phyloP scores from a whole-genome alignment of 2,888 invertebrate species.

The Drosophila prolongata region DNA sequence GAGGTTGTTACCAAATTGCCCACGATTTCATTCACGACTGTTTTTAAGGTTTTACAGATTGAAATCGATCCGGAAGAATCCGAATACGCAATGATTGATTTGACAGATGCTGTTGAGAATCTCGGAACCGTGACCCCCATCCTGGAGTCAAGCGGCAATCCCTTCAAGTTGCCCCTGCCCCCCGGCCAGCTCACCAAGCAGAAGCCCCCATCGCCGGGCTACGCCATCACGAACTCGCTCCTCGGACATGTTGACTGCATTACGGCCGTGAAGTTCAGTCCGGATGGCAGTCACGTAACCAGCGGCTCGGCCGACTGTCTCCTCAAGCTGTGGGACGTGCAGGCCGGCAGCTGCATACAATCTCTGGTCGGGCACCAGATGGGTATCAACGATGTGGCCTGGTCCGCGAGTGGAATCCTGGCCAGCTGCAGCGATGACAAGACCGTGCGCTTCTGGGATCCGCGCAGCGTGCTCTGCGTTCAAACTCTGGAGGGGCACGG shows the following conservation, averaged over 20 bases:
- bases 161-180: slow-evolving; percentile 47
- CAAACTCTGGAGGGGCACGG: slow-evolving; percentile 99
- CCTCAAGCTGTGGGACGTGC: slow-evolving; percentile 98
- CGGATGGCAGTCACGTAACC: slow-evolving; percentile 98
- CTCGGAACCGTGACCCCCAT: not conserved
- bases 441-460: slow-evolving; percentile 94
- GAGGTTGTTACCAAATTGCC: too few relatives aligned
- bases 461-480: slow-evolving; percentile 96
- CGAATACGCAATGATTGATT: not conserved
- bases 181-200: slow-evolving; percentile 81
- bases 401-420: slow-evolving; percentile 94
- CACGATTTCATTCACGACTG: too few relatives aligned
- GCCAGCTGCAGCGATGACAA: slow-evolving; percentile 98
- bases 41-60: not conserved
- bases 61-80: not conserved
- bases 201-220: slow-evolving; percentile 89
- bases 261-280: slow-evolving; percentile 98
- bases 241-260: slow-evolving; percentile 99
- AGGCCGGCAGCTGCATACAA: slow-evolving; percentile 98
- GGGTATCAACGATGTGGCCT: slow-evolving; percentile 99
- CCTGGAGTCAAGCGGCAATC: too few relatives aligned
- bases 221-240: slow-evolving; percentile 95
- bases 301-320: slow-evolving; percentile 98
- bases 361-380: slow-evolving; percentile 98
- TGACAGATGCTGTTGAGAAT: not conserved